Conservation (phyloP, 2,888 invertebrate species). For the Dryobota labecula region DNA sequence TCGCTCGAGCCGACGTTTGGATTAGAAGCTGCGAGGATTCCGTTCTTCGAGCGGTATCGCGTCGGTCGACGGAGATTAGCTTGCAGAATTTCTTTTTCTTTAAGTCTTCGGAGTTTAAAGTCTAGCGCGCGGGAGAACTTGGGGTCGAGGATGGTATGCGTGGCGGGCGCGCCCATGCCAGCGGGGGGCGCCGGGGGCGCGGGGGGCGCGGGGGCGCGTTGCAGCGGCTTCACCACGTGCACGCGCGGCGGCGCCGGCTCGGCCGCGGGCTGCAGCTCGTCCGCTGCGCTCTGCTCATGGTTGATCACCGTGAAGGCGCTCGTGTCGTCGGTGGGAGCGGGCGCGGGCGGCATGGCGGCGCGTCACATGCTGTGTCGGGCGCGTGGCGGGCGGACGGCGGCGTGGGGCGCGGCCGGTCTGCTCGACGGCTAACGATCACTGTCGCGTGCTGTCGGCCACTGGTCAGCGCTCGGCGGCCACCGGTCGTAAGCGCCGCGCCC, state of each 20-base stretch:
- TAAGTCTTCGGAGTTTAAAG: conserved; percentile 92
- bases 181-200: conserved; percentile 57
- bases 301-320: conserved; percentile 81
- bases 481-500: conserved; percentile 41
- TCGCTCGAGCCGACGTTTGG: conserved; percentile 91
- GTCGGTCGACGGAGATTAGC: conserved; percentile 80
- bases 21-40: conserved; percentile 78
- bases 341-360: conserved; percentile 80
- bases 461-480: conserved; percentile 66
- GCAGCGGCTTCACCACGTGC: conserved; percentile 82
- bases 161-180: conserved; percentile 57
- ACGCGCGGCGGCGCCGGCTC: conserved; percentile 71
- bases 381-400: conserved; percentile 67
- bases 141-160: conserved; percentile 82
- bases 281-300: conserved; percentile 62
- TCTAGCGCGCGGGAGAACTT: conserved; percentile 93
- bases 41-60: conserved; percentile 76
- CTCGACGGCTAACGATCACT: conserved; percentile 60
- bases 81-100: conserved; percentile 90
- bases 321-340: conserved; percentile 70
- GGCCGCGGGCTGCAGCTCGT: conserved; percentile 44
- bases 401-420: conserved; percentile 68
- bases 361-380: conserved; percentile 55
- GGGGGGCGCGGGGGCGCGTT: conserved; percentile 61
- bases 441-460: conserved; percentile 61